Base-by-base conservation (phyloP, 1,140 invertebrate genomes). In the Brachionus paranguensis region DNA sequence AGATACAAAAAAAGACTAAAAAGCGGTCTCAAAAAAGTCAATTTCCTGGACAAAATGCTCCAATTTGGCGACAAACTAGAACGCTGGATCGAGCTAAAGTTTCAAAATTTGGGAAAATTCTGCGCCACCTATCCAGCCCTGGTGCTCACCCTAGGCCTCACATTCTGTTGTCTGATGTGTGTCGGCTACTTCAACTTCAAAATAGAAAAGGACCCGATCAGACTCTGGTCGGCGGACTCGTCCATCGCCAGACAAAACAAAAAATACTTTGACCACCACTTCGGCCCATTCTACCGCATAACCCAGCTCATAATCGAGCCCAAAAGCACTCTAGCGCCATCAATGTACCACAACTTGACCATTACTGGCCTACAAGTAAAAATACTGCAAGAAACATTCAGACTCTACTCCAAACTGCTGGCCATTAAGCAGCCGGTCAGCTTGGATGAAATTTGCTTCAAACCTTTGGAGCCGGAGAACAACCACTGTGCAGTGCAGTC, bases 151-250 rank as follows among this genome's bases (percentile, higher is more conserved):
- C 84, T 93, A 24, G 94, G 94, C 86, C 88, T 92, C 0, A 91
- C 91, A 85, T 89, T 86, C 90, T 90, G 89, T 85, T 93, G 85
- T 89, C 94, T 76, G 86, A 92, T 86, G 88, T 88, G 76, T 85
- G 94, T 74, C 90, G 95, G 87, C 88, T 92, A 91, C 92, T 92
- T 84, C 91, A 93, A 87, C 76, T 92, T 95, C 50, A 88, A 92
- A 76, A 90, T 96, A 1, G 97, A 94, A 6, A 98, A 95, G 0
- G 93, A 99, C 91, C 97, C 97, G 0, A 96, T 99, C 0, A 93
- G 98, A 89, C 90, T 99, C 29, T 99, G 97, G 97, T 96, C 97
- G 0, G 93, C 96, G 0, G 94, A 96, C 0, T 90, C 90, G 37
- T 96, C 95, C 0, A 91, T 93, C 43, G 95, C 96, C 1, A 91